Conservation (phyloP, 2,797 vertebrate genomes). For the Anas bernieri region DNA sequence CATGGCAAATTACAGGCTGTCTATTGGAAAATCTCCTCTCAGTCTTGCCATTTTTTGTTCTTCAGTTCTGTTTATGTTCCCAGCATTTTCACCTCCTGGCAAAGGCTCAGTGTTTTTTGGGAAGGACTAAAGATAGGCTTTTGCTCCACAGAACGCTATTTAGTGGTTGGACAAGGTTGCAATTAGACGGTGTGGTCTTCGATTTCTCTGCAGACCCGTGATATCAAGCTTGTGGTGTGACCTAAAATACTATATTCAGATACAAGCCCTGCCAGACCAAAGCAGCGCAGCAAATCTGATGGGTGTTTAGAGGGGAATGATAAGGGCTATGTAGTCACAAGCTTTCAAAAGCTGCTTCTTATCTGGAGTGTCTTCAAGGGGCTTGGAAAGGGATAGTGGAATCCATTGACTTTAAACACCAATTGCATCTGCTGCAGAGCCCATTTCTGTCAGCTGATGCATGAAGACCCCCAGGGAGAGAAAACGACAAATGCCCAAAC, state of each 20-base stretch:
- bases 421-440: background rate
- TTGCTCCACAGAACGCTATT: constrained; percentile 47
- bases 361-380: background rate
- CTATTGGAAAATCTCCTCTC: constrained; percentile 67
- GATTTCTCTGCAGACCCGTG: background rate
- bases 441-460: background rate
- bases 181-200: constrained; percentile 45
- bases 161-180: constrained; percentile 59
- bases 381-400: background rate
- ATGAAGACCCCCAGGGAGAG: background rate
- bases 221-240: constrained; percentile 32
- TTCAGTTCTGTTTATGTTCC: constrained; percentile 61
- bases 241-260: background rate
- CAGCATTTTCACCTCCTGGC: constrained; percentile 56
- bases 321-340: background rate
- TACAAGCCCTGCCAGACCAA: constrained; percentile 6
- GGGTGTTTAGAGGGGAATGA: background rate
- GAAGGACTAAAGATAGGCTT: constrained; percentile 60
- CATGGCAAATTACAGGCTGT: constrained; percentile 69
- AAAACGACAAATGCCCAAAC: background rate
- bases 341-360: background rate
- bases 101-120: constrained; percentile 55
- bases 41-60: constrained; percentile 52
- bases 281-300: background rate
- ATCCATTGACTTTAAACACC: background rate